Evolutionary conservation across 2,888 invertebrate species (phyloP), one percentile per base, ranked within the genome.

Genomic region (Ommatoiulus sabulosus): DNA sequence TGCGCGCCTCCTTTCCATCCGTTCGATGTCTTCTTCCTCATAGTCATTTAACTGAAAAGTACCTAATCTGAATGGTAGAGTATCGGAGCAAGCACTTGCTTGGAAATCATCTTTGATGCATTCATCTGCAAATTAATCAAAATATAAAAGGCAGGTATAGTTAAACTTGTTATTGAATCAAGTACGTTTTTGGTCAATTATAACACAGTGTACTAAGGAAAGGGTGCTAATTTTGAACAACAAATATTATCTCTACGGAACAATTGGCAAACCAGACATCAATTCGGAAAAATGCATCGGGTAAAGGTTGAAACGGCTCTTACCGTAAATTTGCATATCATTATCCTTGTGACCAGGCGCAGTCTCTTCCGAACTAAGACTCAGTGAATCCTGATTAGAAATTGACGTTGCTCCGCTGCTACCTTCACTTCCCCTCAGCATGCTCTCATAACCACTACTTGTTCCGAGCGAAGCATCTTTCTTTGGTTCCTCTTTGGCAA

Each of bases 371-470:
- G 89, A 89, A 86, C 72, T 86, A 35, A 87, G 86, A 20, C 84
- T 89, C 12, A 84, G 72, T 7, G 87, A 87, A 46, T 89, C 89
- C 4, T 44, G 44, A 35, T 44, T 84, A 12, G 89, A 89, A 48
- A 86, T 85, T 20, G 89, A 89, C 8, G 72, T 52, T 43, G 43
- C 44, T 87, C 91, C 92, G 89, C 91, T 91, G 89, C 91, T 91
- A 86, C 91, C 92, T 89, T 91, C 91, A 89, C 91, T 91, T 8
- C 89, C 97, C 90, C 97, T 94, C 12, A 97, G 96, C 90, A 97
- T 96, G 91, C 97, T 97, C 92, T 98, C 98, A 91, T 97, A 98
- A 0, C 98, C 98, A 87, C 94, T 94, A 91, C 97, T 97, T 92
- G 97, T 97, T 3, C 97, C 88, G 35, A 88, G 87, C 10, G 44